Evolutionary conservation across 2,888 invertebrate genomes (phyloP).

Genomic region (Eumacrocentrus americanus): DNA sequence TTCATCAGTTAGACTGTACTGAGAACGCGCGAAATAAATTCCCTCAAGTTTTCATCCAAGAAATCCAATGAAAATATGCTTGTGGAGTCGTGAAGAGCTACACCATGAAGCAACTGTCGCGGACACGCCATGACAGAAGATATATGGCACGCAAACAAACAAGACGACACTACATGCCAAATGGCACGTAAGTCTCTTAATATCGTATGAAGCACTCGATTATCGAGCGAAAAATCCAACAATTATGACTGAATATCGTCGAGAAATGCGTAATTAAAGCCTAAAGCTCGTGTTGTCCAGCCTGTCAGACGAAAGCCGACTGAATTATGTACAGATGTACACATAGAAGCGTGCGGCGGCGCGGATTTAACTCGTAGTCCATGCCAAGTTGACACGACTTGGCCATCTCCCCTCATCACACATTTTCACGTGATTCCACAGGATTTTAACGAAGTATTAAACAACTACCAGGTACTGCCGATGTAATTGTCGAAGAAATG

Average conservation of each 20-base stretch:
- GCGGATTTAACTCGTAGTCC: constrained; percentile 3
- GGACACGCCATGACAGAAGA: constrained; percentile 57
- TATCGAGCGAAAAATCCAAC: not conserved
- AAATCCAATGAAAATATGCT: not conserved
- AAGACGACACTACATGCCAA: constrained; percentile 44
- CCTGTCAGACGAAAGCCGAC: constrained; percentile 16
- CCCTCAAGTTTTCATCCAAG: too few relatives aligned
- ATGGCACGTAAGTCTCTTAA: constrained; percentile 29
- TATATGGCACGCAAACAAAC: constrained; percentile 53
- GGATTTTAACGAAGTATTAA: not conserved
- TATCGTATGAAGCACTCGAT: not conserved
- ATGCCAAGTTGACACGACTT: not conserved
- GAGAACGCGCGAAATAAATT: too few relatives aligned
- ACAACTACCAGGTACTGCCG: not conserved
- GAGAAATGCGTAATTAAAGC: not conserved
- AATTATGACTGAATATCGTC: not conserved
- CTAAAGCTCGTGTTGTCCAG: not conserved
- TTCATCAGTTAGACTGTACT: too few relatives aligned
- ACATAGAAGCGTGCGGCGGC: constrained; percentile 7
- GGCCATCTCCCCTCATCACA: not conserved
- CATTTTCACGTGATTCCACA: not conserved
- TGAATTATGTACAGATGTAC: constrained; percentile 13
- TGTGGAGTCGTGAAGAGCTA: not conserved
- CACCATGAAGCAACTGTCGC: constrained; percentile 21
- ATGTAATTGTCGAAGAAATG: not conserved